Base-by-base conservation (phyloP, 2,113 vertebrate genomes). In the Notiomystis cincta region DNA sequence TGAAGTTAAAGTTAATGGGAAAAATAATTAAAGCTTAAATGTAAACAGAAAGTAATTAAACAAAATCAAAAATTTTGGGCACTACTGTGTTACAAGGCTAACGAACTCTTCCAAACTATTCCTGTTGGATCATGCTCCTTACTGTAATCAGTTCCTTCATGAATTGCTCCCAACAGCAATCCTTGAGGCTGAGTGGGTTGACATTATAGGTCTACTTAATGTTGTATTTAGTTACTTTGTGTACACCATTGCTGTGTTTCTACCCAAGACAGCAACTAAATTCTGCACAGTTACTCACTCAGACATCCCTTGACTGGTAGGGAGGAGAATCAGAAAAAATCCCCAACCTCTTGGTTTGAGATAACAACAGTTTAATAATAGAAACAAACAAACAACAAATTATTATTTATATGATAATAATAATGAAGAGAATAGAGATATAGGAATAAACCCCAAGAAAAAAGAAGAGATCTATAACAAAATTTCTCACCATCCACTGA, bases 241-340 rank as follows among this genome's bases (percentile, higher is more conserved):
- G 24, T 51, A 28, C 5, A 30, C 5, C 10, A 7, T 27, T n/a
- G 24, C 12, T 48, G 11, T 64, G 17, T 35, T 64, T 56, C 37
- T 80, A 42, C 18, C 15, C 18, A 15, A 28, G 22, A 37, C 3
- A 51, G 17, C 9, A 64, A 18, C 24, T 16, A 35, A 40, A 5
- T 15, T 27, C 21, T 64, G 57, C 21, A 19, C 11, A 62, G 48
- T 21, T 21, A 20, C 16, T 54, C 35, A 25, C 20, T 35, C 33
- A 17, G 4, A 47, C 20, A 17, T 17, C 27, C 5, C 31, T 31
- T 64, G 24, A 20, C 7, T 0, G 0, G 20, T 7, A 30, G 13
- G 14, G 30, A 56, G 4, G 13, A 38, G 40, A 62, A 56, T 21
- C 10, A 62, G 40, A 40, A 79, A n/a, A 77, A n/a, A 51, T 4